Conservation (phyloP, 2,113 vertebrate species). For the Zootoca vivipara region DNA sequence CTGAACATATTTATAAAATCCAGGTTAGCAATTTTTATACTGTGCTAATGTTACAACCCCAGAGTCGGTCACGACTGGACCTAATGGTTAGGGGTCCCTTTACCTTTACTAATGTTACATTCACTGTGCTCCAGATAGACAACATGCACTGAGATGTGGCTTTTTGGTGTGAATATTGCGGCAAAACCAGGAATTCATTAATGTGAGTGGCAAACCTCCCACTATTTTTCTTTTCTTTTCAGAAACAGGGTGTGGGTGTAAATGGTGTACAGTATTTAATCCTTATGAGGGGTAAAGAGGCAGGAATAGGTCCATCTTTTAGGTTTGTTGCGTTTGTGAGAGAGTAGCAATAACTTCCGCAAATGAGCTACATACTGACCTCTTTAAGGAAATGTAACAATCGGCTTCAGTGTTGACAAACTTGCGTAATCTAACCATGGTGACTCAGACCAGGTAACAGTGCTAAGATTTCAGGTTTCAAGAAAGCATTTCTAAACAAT, state of each 20-base stretch:
- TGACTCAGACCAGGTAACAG: neutral
- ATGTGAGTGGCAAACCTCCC: neutral
- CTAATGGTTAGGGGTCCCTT: too few species aligned
- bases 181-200: neutral
- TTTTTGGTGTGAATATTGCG: neutral
- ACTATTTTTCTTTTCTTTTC: conserved; percentile 17
- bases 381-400: neutral
- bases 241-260: neutral
- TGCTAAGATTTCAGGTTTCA: neutral
- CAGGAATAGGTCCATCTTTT: neutral
- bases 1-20: fast-evolving
- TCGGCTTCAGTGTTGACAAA: neutral
- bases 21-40: fast-evolving
- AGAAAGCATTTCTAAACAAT: neutral
- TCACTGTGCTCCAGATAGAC: fast-evolving
- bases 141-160: fast-evolving
- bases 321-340: neutral
- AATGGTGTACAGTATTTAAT: neutral
- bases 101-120: fast-evolving
- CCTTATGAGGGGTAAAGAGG: neutral
- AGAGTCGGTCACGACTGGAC: too few species aligned
- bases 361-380: neutral
- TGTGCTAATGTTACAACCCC: fast-evolving
- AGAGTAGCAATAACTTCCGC: fast-evolving
- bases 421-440: neutral